These are phyloP conservation scores for Coenonympha arcania DNA, from an alignment of 2,888 invertebrate species.

Conservation along the genomic window DNA sequence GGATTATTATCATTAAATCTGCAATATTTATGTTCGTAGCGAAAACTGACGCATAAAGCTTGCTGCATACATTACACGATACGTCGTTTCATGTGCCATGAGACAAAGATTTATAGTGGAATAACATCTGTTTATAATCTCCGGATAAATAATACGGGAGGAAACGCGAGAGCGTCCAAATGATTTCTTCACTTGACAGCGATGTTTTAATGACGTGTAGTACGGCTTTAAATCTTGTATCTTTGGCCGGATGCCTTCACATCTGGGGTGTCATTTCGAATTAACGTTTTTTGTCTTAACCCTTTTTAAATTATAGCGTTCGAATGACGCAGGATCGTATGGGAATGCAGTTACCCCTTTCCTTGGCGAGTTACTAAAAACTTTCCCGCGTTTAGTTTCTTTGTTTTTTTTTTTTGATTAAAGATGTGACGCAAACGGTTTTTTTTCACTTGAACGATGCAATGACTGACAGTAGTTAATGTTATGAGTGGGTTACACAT, in stretches of 20 bases:
- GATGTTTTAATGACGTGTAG: conserved; percentile 50
- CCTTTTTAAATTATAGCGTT: conserved; percentile 64
- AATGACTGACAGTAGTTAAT: conserved; percentile 8
- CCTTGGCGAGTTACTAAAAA: background rate
- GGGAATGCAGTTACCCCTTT: conserved; percentile 50
- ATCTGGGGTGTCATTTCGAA: conserved; percentile 53
- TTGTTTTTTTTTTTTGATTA: conserved; percentile 15
- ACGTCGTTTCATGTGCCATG: conserved; percentile 27
- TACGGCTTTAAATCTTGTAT: conserved; percentile 39
- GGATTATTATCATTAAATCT: background rate
- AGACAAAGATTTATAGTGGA: conserved; percentile 59
- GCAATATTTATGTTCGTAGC: conserved; percentile 14
- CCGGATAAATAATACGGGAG: conserved; percentile 53
- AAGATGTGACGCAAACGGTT: conserved; percentile 12
- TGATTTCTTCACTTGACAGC: conserved; percentile 58
- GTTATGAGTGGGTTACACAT: conserved; percentile 11
- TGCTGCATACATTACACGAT: conserved; percentile 5
- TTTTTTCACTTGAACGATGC: conserved; percentile 15
- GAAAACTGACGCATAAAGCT: conserved; percentile 19
- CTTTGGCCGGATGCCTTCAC: conserved; percentile 42
- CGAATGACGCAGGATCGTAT: conserved; percentile 54
- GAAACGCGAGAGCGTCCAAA: conserved; percentile 47
- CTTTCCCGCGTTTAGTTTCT: conserved; percentile 12
- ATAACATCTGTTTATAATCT: conserved; percentile 68
- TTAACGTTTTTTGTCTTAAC: conserved; percentile 61